phyloP scores from a whole-genome alignment of 2,113 vertebrate species.

The Bambusicola thoracicus region DNA sequence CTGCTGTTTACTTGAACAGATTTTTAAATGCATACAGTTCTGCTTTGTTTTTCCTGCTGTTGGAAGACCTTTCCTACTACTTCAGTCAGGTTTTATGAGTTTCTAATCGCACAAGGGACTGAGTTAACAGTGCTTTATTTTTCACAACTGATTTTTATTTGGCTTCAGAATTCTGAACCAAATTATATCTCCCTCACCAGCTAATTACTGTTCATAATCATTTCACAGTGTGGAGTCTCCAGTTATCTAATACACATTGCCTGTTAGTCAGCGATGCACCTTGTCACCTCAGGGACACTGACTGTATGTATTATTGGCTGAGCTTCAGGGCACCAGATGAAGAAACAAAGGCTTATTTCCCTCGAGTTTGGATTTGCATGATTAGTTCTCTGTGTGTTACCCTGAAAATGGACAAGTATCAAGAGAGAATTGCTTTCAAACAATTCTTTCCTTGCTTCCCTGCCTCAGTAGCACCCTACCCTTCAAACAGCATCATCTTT shows the following conservation, averaged over 20 bases:
- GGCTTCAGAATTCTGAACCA: slow-evolving; percentile 32
- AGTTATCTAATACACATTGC: slow-evolving; percentile 1
- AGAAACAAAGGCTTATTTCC: slow-evolving; percentile 60
- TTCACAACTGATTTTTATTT: slow-evolving; percentile 36
- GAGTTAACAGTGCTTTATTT: slow-evolving; percentile 7
- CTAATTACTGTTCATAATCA: slow-evolving; percentile 57
- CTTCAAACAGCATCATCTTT: not conserved
- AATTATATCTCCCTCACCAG: slow-evolving; percentile 41
- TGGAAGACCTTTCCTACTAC: not conserved
- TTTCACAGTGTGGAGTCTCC: slow-evolving; percentile 58
- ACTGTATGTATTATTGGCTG: slow-evolving; percentile 7
- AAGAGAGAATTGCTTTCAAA: slow-evolving; percentile 21
- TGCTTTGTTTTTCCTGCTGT: not conserved
- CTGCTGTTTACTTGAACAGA: not conserved
- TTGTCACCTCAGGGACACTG: slow-evolving; percentile 26
- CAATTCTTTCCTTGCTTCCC: slow-evolving; percentile 9
- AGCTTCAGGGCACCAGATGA: slow-evolving; percentile 59
- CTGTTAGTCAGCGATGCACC: slow-evolving; percentile 6
- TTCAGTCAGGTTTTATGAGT: not conserved
- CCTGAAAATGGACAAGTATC: slow-evolving; percentile 42
- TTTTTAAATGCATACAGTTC: not conserved
- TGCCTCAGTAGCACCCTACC: slow-evolving; percentile 19
- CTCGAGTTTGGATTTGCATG: slow-evolving; percentile 56
- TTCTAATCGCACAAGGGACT: slow-evolving; percentile 39
- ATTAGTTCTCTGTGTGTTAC: slow-evolving; percentile 33